Conservation (phyloP, 2,113 vertebrate species). For the Cyanistes caeruleus region DNA sequence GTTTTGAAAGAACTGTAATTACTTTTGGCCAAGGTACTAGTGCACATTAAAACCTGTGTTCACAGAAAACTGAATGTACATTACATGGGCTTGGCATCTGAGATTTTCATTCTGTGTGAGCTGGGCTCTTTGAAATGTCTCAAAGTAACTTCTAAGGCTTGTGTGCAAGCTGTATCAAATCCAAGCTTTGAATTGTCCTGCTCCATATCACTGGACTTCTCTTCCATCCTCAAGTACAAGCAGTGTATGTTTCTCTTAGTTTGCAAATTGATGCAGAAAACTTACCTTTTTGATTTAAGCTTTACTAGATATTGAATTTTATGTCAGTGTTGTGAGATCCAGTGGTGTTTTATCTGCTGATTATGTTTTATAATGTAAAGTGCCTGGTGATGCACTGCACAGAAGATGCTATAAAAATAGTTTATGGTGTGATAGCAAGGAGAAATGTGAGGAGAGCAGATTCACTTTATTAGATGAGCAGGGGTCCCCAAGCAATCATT, state of each 20-base stretch:
- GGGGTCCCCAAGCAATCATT: conserved; percentile 31
- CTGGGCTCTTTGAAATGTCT: neutral
- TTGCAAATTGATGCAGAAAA: neutral
- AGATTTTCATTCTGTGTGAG: neutral
- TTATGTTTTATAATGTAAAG: conserved; percentile 55
- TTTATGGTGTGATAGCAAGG: conserved; percentile 53
- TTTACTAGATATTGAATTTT: conserved; percentile 24
- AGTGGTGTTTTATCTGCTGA: conserved; percentile 52
- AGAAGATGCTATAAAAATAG: conserved; percentile 47
- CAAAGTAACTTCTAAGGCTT: neutral
- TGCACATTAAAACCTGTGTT: neutral
- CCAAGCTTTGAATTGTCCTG: neutral
- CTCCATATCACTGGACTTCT: neutral
- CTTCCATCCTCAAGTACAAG: neutral
- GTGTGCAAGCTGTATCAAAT: neutral
- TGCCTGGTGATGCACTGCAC: conserved; percentile 22
- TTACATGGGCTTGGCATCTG: neutral
- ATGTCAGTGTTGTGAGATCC: conserved; percentile 1
- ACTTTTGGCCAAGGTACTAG: neutral
- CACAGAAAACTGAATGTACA: neutral
- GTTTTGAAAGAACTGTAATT: neutral
- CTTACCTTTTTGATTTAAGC: conserved; percentile 19
- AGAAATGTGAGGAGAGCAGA: conserved; percentile 13
- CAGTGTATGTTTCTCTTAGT: neutral
- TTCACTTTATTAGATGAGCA: conserved; percentile 40